phyloP scores from a whole-genome alignment of 2,113 vertebrate genomes.

The Bubo scandiacus region DNA sequence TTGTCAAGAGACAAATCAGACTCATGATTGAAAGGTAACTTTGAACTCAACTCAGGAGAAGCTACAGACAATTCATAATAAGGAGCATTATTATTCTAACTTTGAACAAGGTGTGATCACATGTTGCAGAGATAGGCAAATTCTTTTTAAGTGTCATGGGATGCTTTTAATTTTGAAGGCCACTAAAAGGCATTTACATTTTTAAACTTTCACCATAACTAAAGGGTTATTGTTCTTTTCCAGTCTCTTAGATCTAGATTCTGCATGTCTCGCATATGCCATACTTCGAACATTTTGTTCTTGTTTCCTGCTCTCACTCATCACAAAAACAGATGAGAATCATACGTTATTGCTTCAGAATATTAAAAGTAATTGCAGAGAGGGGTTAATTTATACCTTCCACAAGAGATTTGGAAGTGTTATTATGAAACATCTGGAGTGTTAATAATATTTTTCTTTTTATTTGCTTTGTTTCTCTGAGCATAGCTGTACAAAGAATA shows the following conservation, averaged over 20 bases:
- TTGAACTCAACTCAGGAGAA: slow-evolving; percentile 8
- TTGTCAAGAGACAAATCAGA: background rate
- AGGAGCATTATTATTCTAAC: background rate
- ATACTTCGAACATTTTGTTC: background rate
- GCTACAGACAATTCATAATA: background rate
- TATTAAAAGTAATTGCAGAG: slow-evolving; percentile 44
- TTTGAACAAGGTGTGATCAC: background rate
- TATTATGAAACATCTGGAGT: background rate
- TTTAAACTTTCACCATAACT: background rate
- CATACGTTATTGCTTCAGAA: background rate
- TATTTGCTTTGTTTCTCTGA: slow-evolving; percentile 64
- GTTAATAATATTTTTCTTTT: slow-evolving; percentile 39
- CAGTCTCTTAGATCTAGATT: background rate
- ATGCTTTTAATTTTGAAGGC: slow-evolving; percentile 1
- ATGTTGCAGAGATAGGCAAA: background rate
- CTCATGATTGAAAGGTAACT: slow-evolving; percentile 7
- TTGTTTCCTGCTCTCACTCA: background rate
- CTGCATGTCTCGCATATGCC: background rate
- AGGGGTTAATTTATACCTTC: slow-evolving; percentile 35
- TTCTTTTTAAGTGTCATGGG: background rate
- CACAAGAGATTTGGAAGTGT: background rate
- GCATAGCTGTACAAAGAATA: slow-evolving; percentile 2
- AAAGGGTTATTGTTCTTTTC: slow-evolving; percentile 27
- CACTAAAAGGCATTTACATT: slow-evolving; percentile 18
- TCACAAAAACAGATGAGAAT: background rate